A percentile compares a stretch with the other conserved stretches of the same genome.
Evolutionary conservation across 2,113 vertebrate genomes (phyloP).

Genomic region (Mesembrinibis cayennensis): DNA sequence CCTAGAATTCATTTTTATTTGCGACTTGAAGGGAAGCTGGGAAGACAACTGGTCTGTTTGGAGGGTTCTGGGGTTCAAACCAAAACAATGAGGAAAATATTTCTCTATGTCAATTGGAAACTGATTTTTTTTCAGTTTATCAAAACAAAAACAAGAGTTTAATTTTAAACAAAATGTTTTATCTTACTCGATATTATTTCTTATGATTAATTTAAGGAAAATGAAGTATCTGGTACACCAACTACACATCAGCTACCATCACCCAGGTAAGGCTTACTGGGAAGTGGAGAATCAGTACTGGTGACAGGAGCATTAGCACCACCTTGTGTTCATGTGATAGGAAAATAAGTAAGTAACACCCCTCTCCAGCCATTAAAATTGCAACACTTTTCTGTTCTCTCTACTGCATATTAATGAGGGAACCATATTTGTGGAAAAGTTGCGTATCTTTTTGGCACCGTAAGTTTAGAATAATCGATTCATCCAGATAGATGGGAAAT

Average conservation of each 20-base stretch:
- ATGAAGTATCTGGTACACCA: background rate
- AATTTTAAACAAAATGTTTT: background rate
- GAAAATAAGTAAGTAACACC: background rate
- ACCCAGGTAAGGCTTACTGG: background rate
- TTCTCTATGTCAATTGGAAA: background rate
- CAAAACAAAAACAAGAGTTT: background rate
- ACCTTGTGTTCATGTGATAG: conserved; percentile 43
- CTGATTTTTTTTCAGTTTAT: background rate
- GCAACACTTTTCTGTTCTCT: background rate
- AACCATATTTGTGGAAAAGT: background rate
- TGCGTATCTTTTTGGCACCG: accelerated
- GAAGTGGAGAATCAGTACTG: background rate
- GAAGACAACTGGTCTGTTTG: background rate
- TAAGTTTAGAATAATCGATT: background rate
- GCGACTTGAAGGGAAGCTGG: background rate
- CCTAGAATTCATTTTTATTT: background rate
- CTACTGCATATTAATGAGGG: accelerated
- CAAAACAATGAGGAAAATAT: background rate
- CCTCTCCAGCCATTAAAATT: background rate
- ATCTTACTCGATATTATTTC: background rate
- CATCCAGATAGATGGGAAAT: background rate
- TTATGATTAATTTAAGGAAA: background rate
- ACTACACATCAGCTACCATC: background rate
- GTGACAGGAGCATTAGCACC: conserved; percentile 65
- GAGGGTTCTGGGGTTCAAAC: background rate